These are phyloP conservation scores for Mus musculus DNA, from an alignment of 2,113 vertebrate genomes.

Conservation along the genomic window GRCm39 chr5:52239001-52239500, in stretches of 20 bases:
- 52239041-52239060: constrained; percentile 35
- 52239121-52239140: background rate
- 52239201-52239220: background rate
- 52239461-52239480: background rate
- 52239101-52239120: background rate
- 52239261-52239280: background rate
- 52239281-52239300: background rate
- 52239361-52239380: no score
- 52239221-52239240: background rate
- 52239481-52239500: rapidly evolving
- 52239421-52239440: rapidly evolving
- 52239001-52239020: constrained; percentile 31
- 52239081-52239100: background rate
- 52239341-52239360: background rate
- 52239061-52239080: background rate
- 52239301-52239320: background rate
- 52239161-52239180: background rate
- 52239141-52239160: background rate
- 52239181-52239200: background rate
- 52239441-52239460: background rate
- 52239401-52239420: rapidly evolving
- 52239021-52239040: background rate
- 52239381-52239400: background rate
- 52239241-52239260: background rate
- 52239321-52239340: background rate